Evolutionary conservation across 2,888 invertebrate genomes (phyloP), one percentile per base, ranked within the genome.

Genomic region (Cephonodes hylas): DNA sequence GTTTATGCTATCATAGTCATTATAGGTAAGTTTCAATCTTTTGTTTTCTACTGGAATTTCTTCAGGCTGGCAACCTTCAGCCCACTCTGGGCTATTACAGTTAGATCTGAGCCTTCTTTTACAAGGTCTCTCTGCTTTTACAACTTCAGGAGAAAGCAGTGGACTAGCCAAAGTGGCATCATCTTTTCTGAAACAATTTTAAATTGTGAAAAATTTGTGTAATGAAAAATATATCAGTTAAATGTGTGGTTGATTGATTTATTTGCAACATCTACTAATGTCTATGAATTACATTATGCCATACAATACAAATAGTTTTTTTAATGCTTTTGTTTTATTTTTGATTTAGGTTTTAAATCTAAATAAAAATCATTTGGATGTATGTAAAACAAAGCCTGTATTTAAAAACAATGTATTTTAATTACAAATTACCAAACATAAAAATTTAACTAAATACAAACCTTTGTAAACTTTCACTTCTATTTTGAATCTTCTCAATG

Each of bases 21-120:
- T 64, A 15, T 68, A 63, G 45, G 73, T 73, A 46, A 65, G 71
- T 69, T 81, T 85, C 61, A 63, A 61, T 65, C 71, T 78, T 73
- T 86, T 88, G 53, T 68, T 79, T 34, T 78, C 75, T 42, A 69
- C 64, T 63, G 70, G 68, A 20, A 61, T 60, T 42, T 83, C 81
- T n/a, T 84, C 78, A 48, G 86, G 84, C 59, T 78, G 73, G 70
- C 89, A 89, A 22, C 87, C 88, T 60, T 88, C 86, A 6, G 88
- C 90, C 91, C 91, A 92, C 65, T 90, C 84, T 20, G 91, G 91
- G 64, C 91, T 92, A n/a, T 68, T 74, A 67, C 86, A 82, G 58
- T 70, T 78, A 1, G 85, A 81, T 42, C 79, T 71, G 34, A 81
- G 66, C 66, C 80, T 79, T 66, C 84, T 84, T 76, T 84, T 89